These are phyloP conservation scores for Heteractis magnifica DNA, from an alignment of 92 coral and sea anemone species.

Conservation along the genomic window DNA sequence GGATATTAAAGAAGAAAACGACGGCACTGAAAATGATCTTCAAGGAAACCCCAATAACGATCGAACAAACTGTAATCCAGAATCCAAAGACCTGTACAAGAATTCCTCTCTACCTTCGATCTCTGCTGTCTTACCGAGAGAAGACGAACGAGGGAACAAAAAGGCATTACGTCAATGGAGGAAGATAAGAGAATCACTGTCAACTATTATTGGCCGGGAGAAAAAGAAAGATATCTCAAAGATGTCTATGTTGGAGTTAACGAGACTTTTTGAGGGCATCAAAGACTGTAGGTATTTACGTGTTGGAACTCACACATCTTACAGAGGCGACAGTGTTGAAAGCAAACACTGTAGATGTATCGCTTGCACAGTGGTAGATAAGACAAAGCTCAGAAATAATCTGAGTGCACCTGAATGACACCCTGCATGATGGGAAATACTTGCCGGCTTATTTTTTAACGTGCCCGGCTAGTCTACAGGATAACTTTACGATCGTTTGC, in stretches of 20 bases:
- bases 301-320: conserved; percentile 66
- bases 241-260: conserved; percentile 70
- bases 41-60: neutral
- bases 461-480: no score
- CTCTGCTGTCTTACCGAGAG: conserved; percentile 37
- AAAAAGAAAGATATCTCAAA: conserved; percentile 64
- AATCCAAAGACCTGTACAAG: neutral
- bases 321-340: conserved; percentile 54
- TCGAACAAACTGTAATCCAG: neutral
- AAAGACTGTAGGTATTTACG: conserved; percentile 83
- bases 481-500: no score
- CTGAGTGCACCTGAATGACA: conserved; percentile 67
- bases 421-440: no score
- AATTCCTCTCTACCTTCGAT: conserved; percentile 7
- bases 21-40: neutral
- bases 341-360: conserved; percentile 62
- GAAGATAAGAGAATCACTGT: conserved; percentile 65
- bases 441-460: no score
- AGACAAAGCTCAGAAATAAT: conserved; percentile 65
- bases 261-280: conserved; percentile 73
- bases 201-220: conserved; percentile 37
- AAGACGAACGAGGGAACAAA: conserved; percentile 51
- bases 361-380: conserved; percentile 69
- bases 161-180: conserved; percentile 61
- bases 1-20: conserved; percentile 22